Evolutionary conservation across 2,888 invertebrate genomes (phyloP).

Genomic region (Tenthredo mesomela): DNA sequence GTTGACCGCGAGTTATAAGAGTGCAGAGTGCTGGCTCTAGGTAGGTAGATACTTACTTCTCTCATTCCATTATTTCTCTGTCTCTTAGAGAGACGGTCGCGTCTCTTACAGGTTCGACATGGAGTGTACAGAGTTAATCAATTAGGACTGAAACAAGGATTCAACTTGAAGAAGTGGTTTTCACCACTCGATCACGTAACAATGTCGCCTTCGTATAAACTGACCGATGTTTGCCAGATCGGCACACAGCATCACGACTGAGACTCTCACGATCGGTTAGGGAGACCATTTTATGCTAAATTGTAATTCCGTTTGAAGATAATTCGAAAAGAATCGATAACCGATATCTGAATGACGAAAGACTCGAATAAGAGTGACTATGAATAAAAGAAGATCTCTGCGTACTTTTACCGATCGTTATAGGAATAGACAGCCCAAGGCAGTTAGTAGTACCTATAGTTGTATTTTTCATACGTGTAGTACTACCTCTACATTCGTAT

Average conservation of each 20-base stretch:
- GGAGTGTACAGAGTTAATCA: slow-evolving; percentile 58
- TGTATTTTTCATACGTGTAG: too few species aligned
- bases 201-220: background rate
- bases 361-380: background rate
- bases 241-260: background rate
- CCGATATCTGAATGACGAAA: slow-evolving; percentile 22
- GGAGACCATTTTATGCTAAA: slow-evolving; percentile 32
- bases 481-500: too few species aligned
- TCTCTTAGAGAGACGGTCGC: background rate
- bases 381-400: background rate
- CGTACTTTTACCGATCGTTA: background rate
- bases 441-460: background rate
- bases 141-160: slow-evolving; percentile 57
- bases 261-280: slow-evolving; percentile 46
- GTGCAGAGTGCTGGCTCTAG: background rate
- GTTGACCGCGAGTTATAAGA: slow-evolving; percentile 23
- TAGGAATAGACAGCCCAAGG: background rate
- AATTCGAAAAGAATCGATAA: slow-evolving; percentile 3
- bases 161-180: background rate
- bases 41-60: slow-evolving; percentile 5
- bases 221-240: background rate
- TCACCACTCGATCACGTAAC: slow-evolving; percentile 12
- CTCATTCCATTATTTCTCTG: background rate
- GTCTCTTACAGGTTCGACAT: slow-evolving; percentile 54
- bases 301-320: slow-evolving; percentile 41